Conservation (phyloP, 2,797 vertebrate species). For the Pampus argenteus region DNA sequence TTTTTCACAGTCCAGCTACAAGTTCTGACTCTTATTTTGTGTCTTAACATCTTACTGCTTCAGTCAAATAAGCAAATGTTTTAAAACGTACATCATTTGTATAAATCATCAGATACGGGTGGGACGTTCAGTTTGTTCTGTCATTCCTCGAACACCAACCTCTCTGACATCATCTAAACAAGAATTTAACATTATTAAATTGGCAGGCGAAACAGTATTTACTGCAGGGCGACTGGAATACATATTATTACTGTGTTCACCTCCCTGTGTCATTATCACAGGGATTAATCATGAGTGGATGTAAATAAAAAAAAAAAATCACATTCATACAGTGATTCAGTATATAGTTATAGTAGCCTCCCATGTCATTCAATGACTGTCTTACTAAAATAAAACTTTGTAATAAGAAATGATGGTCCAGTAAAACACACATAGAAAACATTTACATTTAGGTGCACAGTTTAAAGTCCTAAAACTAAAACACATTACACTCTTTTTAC, state of each 20-base stretch:
- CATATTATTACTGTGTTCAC: neutral
- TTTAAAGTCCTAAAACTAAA: neutral
- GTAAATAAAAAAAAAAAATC: neutral
- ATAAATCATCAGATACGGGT: neutral
- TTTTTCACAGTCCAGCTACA: constrained; percentile 25
- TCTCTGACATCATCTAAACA: constrained; percentile 1
- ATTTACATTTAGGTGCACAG: constrained; percentile 9
- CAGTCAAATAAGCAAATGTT: neutral
- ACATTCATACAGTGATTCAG: constrained; percentile 17
- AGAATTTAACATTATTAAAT: neutral
- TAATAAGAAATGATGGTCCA: constrained; percentile 15
- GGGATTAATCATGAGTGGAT: too few species aligned
- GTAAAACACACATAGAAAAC: constrained; percentile 5
- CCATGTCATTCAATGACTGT: neutral
- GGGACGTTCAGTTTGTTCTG: neutral
- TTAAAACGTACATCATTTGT: neutral
- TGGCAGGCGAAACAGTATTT: neutral
- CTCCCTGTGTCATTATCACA: neutral
- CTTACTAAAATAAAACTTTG: constrained; percentile 1
- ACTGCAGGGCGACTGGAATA: neutral
- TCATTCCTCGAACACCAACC: neutral
- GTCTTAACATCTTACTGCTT: neutral
- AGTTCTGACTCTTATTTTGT: neutral
- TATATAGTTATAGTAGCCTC: constrained; percentile 3
- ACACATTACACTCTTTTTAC: neutral